Base-by-base conservation (phyloP, 2,888 invertebrate species). In the Calephelis perditalis region DNA sequence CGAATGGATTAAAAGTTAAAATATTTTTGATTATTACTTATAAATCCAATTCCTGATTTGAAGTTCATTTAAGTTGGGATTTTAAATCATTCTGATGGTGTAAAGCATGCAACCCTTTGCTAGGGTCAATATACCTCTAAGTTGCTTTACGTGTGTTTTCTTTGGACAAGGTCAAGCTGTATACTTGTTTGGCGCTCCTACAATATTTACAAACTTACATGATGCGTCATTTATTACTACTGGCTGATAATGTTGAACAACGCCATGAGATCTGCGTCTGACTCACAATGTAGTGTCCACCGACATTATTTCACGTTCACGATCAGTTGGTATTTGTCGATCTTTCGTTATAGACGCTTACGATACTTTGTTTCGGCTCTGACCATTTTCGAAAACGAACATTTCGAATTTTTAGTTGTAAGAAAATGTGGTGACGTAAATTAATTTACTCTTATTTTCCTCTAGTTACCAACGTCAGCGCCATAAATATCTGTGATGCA, bases 231-330 rank as follows among this genome's bases (percentile, higher is more conserved):
- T 64, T 69, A 64, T 71, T 72, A 70, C 77, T 74, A 74, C 79
- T 76, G 74, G 71, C 75, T 73, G 76, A 78, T 78, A 79, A 73
- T 84, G 81, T 85, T 86, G 83, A 82, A 82, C 78, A 73, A 77
- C 76, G 74, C 75, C 77, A 75, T 82, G 77, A 78, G 81, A 80
- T 76, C 78, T 79, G 79, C 75, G 81, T 69, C 71, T 88, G 88
- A 87, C 77, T 89, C 87, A 87, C 71, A 71, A 49, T 49, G 62
- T 70, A 75, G 68, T 65, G 77, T 78, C 76, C 78, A 70, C 76
- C 76, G 77, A 84, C 83, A 84, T 84, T 80, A 72, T 78, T 73
- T 71, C 75, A 73, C 71, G 69, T 70, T 73, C 77, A 79, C 78
- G 75, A 75, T 77, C 73, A 85, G 84, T 86, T 72, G 61, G 72